phyloP scores from a whole-genome alignment of 2,888 invertebrate genomes.

The Caenorhabditis doughertyi region DNA sequence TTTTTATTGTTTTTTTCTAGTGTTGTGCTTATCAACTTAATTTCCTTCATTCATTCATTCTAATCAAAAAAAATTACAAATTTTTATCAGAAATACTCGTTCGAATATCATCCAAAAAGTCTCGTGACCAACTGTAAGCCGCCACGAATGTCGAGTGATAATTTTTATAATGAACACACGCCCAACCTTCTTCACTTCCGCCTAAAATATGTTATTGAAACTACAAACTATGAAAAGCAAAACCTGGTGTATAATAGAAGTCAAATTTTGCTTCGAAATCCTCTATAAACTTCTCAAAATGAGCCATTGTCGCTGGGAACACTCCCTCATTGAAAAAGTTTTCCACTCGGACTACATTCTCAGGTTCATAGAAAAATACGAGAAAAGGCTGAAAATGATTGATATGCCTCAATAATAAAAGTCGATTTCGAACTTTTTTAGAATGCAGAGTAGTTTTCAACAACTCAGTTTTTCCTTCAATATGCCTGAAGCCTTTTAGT shows the following conservation, averaged over 20 bases:
- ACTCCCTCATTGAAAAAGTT: constrained; percentile 4
- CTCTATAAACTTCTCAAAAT: constrained; percentile 1
- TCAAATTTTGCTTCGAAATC: background rate
- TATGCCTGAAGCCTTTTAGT: background rate
- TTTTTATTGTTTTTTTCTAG: too few relatives aligned
- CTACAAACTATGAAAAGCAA: too few relatives aligned
- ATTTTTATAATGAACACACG: constrained; percentile 8
- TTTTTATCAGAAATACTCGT: background rate
- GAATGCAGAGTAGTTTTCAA: background rate
- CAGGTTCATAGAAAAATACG: constrained; percentile 1
- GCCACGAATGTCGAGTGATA: constrained; percentile 2
- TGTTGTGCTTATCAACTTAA: too few relatives aligned
- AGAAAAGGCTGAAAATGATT: background rate
- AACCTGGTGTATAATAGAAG: constrained; percentile 11
- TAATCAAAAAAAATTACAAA: background rate
- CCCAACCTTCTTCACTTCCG: constrained; percentile 6
- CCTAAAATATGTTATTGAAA: too few relatives aligned
- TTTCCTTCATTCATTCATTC: too few relatives aligned
- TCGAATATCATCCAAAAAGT: constrained; percentile 3
- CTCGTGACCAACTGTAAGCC: constrained; percentile 3
- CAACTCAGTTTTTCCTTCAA: background rate
- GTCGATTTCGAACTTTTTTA: background rate
- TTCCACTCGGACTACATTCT: constrained; percentile 3
- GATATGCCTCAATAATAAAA: background rate
- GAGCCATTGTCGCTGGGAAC: background rate